A percentile compares a stretch with the other conserved stretches of the same genome.
These are phyloP conservation scores for Galeopterus variegatus DNA, from an alignment of 2,113 vertebrate species.

Conservation along the genomic window DNA sequence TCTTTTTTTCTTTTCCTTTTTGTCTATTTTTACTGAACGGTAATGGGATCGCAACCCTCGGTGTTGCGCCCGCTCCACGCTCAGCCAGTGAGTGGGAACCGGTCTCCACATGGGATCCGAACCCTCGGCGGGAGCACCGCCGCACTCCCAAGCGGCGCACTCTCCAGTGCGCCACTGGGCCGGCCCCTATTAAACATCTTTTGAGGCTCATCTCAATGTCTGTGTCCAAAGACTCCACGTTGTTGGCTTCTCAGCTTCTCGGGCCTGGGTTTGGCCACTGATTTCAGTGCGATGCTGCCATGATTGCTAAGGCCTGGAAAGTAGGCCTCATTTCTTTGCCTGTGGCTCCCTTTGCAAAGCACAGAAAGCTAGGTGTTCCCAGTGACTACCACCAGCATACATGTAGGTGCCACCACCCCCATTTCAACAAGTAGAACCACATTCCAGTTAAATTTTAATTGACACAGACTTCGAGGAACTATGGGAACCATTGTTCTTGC, in stretches of 20 bases:
- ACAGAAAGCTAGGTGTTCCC: background rate
- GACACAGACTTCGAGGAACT: background rate
- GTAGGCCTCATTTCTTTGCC: background rate
- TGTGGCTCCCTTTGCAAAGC: background rate
- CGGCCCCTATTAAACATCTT: background rate
- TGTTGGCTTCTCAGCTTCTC: background rate
- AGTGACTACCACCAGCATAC: background rate
- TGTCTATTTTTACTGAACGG: too few species aligned
- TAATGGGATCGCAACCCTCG: too few species aligned
- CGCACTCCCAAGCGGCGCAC: too few species aligned
- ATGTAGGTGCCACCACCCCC: background rate
- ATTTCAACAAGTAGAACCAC: conserved; percentile 23
- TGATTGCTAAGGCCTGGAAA: background rate
- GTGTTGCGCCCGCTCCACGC: too few species aligned
- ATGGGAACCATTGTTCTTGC: background rate
- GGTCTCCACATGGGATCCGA: too few species aligned
- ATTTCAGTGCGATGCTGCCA: background rate
- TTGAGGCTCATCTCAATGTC: background rate
- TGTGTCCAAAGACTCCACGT: background rate
- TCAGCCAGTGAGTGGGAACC: too few species aligned
- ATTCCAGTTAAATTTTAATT: conserved; percentile 52
- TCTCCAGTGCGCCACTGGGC: too few species aligned
- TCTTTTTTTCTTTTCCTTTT: too few species aligned
- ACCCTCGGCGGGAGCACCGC: too few species aligned
- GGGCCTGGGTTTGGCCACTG: background rate